These are phyloP conservation scores for Stichodactyla mertensii DNA, from an alignment of 64 coral and sea anemone genomes.

Conservation along the genomic window DNA sequence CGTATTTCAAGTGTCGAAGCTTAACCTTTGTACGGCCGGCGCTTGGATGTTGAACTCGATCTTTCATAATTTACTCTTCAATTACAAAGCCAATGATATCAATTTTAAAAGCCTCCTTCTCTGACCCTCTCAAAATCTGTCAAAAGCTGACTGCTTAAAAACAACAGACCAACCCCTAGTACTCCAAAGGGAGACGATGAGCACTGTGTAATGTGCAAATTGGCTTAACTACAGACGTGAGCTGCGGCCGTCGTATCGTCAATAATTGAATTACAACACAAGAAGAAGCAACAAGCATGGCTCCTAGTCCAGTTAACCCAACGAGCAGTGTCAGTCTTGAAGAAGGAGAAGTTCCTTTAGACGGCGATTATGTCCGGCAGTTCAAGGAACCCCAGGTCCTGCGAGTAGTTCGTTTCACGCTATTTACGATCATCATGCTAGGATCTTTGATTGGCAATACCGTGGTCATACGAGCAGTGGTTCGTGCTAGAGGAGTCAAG, in stretches of 20 bases:
- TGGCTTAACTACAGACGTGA: background rate
- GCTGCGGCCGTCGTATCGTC: background rate
- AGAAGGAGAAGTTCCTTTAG: background rate
- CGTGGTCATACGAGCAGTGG: constrained; percentile 30
- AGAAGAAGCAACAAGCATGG: background rate
- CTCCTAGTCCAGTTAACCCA: background rate
- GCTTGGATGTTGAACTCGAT: background rate
- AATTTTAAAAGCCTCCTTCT: background rate
- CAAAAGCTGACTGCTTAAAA: background rate
- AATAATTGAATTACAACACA: background rate
- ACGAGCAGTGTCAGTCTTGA: background rate
- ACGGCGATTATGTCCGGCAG: background rate
- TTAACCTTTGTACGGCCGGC: background rate
- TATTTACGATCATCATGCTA: constrained; percentile 21
- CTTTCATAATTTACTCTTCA: background rate
- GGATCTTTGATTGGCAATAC: constrained; percentile 40
- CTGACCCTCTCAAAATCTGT: background rate
- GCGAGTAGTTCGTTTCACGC: background rate
- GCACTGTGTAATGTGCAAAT: background rate
- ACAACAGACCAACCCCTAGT: background rate
- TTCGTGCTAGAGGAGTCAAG: constrained; percentile 5
- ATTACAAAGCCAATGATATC: background rate
- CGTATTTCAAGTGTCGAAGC: background rate
- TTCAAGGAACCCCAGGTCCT: background rate
- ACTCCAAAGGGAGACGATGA: background rate